Conservation (phyloP, 2,113 vertebrate genomes). For the Prinia subflava region DNA sequence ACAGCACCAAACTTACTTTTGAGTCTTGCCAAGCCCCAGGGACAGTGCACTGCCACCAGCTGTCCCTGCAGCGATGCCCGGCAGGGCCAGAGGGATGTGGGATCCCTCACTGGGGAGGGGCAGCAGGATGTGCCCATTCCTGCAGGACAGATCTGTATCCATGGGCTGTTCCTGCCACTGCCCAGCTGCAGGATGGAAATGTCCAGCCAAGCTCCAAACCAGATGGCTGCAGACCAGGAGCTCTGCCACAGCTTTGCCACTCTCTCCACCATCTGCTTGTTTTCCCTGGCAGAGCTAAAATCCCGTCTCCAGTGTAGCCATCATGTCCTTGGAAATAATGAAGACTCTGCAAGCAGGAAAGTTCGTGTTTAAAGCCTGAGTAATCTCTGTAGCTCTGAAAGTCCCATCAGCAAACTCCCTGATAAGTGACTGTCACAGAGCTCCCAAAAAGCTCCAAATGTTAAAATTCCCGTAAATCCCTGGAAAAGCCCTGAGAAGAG, state of each 20-base stretch:
- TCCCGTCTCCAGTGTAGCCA: not conserved
- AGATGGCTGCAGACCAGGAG: not conserved
- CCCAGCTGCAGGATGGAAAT: not conserved
- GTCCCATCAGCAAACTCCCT: not conserved
- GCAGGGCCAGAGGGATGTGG: rapidly evolving
- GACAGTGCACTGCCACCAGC: rapidly evolving
- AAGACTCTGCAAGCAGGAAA: not conserved
- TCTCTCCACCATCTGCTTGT: conserved; percentile 14
- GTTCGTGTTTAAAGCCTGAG: not conserved
- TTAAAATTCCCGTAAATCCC: not conserved
- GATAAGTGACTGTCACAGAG: not conserved
- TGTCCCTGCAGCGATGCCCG: not conserved
- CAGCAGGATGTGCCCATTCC: not conserved
- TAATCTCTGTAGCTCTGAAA: not conserved
- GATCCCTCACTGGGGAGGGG: not conserved
- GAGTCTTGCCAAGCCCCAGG: not conserved
- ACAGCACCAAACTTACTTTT: not conserved
- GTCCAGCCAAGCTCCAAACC: not conserved
- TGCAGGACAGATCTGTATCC: rapidly evolving
- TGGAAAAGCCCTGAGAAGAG: not conserved
- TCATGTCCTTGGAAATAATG: not conserved
- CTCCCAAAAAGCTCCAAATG: not conserved
- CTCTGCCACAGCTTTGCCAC: not conserved
- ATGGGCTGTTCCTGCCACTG: not conserved
- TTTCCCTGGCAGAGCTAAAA: not conserved